Conservation (phyloP, 2,113 vertebrate genomes). For the Ailuropoda melanoleuca region DNA sequence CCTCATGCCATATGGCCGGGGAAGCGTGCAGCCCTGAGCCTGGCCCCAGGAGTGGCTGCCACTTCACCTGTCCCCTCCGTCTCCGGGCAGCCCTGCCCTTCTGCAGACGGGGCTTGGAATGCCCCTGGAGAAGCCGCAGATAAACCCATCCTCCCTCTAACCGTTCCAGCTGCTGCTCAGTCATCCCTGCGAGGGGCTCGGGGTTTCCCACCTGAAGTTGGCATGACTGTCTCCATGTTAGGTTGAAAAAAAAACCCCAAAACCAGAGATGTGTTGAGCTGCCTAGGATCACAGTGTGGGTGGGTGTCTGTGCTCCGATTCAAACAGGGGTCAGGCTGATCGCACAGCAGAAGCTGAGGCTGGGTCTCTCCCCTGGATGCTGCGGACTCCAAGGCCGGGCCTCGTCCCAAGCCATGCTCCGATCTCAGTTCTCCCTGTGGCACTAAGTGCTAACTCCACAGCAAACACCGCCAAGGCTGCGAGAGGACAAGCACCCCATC, state of each 20-base stretch:
- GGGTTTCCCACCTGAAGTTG: accelerated
- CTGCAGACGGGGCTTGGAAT: neutral
- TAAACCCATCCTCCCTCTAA: neutral
- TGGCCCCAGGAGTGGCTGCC: accelerated
- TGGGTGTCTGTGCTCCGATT: neutral
- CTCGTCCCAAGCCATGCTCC: neutral
- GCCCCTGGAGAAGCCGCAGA: neutral
- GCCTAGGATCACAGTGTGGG: accelerated
- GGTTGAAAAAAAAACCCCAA: too few species aligned
- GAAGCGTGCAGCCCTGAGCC: constrained; percentile 66
- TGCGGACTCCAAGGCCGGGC: neutral
- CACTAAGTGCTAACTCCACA: accelerated
- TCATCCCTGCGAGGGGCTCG: accelerated
- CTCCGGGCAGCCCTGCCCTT: neutral
- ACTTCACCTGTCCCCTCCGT: neutral
- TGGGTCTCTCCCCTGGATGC: neutral
- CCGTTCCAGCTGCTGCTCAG: neutral
- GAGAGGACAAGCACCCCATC: accelerated
- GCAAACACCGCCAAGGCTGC: neutral
- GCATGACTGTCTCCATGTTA: neutral
- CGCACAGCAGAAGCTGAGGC: neutral
- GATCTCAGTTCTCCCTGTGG: accelerated
- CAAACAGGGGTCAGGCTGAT: neutral
- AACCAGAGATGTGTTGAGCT: neutral
- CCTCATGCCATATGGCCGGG: constrained; percentile 75